Base-by-base conservation (phyloP, 2,888 invertebrate genomes). In the Hypselothyrea guttata region DNA sequence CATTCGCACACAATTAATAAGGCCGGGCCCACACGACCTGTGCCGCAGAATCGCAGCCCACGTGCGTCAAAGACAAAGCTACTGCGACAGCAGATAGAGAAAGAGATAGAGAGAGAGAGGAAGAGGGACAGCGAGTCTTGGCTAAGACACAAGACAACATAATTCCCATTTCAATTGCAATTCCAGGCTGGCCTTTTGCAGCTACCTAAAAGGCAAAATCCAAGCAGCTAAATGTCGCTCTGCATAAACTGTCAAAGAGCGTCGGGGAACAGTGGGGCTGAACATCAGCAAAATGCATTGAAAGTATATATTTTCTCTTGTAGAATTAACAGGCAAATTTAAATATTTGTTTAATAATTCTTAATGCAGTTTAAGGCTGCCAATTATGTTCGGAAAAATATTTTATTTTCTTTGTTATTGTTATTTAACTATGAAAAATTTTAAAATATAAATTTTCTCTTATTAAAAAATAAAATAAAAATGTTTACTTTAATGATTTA, bases 1-100 rank as follows among this genome's bases (percentile, higher is more conserved):
- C 76, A 86, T 86, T 86, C 79, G 73, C 78, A 77, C 82, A 77
- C 79, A 74, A 86, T 84, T 78, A 86, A 86, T 86, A 82, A 79
- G 63, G 40, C 42, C 55, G 66, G 67, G 48, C 65, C 60, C 70
- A 61, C 65, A 70, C 57, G 55, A 31, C 35, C 40, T 15, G 48
- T 46, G n/a, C 56, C 48, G 34, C 41, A 30, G 9, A 37, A 12
- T 27, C 45, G 54, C 53, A 35, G 22, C 64, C 68, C 61, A 75
- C 68, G 75, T 64, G 69, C 34, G 22, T 7, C 61, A 54, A 57
- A 70, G 68, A 70, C 69, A 70, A 63, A 59, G 71, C 70, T 54
- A 47, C 59, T 35, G 69, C 27, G 48, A 71, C 52, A 53, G 61
- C 46, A 47, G 37, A 0, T 37, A 49, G 57, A 58, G 51, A 42